Percentiles rank a stretch among this genome's conserved stretches.
Evolutionary conservation across 2,113 vertebrate species (phyloP).

Genomic region (Symphodus melops): DNA sequence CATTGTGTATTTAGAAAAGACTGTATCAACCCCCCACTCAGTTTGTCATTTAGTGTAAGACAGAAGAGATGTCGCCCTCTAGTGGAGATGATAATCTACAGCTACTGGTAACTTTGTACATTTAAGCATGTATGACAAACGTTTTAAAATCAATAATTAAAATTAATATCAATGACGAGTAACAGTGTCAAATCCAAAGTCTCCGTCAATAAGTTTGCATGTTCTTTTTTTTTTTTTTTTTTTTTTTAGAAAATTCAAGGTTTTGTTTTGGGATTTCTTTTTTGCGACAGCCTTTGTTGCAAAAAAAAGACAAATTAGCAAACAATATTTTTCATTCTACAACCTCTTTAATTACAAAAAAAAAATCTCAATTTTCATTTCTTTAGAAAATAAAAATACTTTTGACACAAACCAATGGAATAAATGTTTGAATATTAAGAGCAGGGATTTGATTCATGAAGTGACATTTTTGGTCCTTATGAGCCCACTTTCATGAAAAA

Average conservation of each 20-base stretch:
- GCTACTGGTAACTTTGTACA: no score
- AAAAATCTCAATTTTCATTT: neutral
- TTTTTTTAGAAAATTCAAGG: no score
- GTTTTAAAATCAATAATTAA: no score
- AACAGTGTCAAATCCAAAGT: no score
- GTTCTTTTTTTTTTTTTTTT: no score
- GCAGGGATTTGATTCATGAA: no score
- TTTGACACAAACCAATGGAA: neutral
- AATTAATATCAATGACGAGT: no score
- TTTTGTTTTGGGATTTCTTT: neutral
- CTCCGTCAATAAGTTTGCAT: no score
- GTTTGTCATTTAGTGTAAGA: no score
- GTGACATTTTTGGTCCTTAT: neutral
- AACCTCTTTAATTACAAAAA: slow-evolving; percentile 49
- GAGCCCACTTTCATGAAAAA: neutral
- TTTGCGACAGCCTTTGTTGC: accelerated
- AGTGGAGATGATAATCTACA: neutral
- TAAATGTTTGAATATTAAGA: neutral
- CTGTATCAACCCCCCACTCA: no score
- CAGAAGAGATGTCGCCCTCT: neutral
- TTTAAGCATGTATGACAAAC: no score
- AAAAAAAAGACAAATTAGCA: neutral
- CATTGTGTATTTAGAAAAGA: no score
- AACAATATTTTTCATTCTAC: neutral
- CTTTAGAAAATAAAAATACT: slow-evolving; percentile 18